Base-by-base conservation (phyloP, 2,113 vertebrate species). In the Sturnira hondurensis region DNA sequence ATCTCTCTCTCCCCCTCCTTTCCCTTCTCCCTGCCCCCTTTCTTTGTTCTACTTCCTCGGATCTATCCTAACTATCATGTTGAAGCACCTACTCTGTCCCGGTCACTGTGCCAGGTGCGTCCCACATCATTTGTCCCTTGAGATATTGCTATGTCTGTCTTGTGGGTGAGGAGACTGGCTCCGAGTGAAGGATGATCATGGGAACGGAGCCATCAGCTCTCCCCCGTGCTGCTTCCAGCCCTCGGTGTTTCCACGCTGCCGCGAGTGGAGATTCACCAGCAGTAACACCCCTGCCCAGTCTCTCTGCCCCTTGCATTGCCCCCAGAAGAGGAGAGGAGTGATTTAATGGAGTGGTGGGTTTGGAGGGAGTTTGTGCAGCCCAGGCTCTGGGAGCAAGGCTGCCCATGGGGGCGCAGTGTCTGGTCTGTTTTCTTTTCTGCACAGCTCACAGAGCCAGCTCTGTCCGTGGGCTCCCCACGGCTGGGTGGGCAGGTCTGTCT, bases 61-160 rank as follows among this genome's bases (percentile, higher is more conserved):
- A 33, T 52, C 50, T 73, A 4, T 67, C 41, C n/a, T 33, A 17
- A 76, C 65, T 54, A 24, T 78, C 45, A 22, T 45, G 31, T 52
- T 41, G 85, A 91, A 77, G 70, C 58, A 86, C 93, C 91, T 68
- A 10, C 91, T 89, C 50, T 10, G 52, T 70, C 90, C 74, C 92
- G 86, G 95, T 91, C 86, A n/a, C 58, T 0, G 8, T n/a, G 93
- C 93, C 94, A 90, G 94, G 50, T 9, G 43, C 85, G 85, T 67
- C n/a, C 24, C 70, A 71, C n/a, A 8, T n/a, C 41, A 93, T 90
- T 76, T 87, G 92, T 92, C 81, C 13, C n/a, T 50, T 41, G 88
- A 56, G 95, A 73, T 47, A 5, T 19, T 22, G 15, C 61, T 38
- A 28, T 54, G 43, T 94, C 67, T 93, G 8, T 78, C 78, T 65